A percentile compares a stretch with the other conserved stretches of the same genome.
phyloP scores from a whole-genome alignment of 2,797 vertebrate genomes.

The Delichon dasypus region DNA sequence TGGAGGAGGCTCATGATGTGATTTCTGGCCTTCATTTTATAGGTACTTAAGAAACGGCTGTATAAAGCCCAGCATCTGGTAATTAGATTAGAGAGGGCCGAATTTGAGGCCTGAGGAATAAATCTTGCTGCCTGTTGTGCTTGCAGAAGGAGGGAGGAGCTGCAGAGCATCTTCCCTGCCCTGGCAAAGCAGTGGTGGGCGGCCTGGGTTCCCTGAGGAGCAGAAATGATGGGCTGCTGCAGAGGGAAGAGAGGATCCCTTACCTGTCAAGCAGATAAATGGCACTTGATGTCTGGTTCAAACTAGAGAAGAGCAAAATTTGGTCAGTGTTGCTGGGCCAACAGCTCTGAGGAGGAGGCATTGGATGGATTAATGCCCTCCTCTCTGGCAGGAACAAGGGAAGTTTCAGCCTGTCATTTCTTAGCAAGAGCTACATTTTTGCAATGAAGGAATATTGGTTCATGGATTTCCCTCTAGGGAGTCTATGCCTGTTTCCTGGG shows the following conservation, averaged over 20 bases:
- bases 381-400: neutral
- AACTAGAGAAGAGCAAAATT: neutral
- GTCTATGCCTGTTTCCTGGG: neutral
- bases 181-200: neutral
- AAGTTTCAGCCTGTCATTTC: neutral
- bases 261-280: neutral
- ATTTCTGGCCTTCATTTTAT: conserved; percentile 11
- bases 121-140: neutral
- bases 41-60: neutral
- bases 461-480: neutral
- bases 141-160: neutral
- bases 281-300: neutral
- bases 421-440: neutral
- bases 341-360: neutral
- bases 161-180: neutral
- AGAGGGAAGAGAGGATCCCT: neutral
- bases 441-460: neutral
- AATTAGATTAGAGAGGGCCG: neutral
- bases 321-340: neutral
- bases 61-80: neutral
- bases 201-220: neutral
- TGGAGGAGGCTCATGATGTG: neutral
- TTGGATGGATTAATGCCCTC: neutral
- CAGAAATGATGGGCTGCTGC: neutral
- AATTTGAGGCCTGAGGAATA: neutral